Percentiles rank a stretch among this genome's conserved stretches.
phyloP scores from a whole-genome alignment of 2,888 invertebrate genomes.

The Pterobdella sp. region DNA sequence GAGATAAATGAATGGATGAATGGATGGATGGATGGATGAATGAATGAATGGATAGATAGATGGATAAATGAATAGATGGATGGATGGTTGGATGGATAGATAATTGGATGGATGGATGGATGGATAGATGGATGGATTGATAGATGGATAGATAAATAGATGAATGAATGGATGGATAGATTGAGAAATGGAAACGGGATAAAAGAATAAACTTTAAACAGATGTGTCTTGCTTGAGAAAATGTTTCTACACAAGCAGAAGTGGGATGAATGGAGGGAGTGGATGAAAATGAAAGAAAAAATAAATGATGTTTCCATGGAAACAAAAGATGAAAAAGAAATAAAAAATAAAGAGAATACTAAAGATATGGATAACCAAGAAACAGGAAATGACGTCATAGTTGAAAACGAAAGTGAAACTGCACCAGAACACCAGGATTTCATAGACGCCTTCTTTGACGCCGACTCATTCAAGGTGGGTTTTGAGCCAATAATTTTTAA shows the following conservation, averaged over 20 bases:
- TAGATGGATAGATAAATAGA: constrained; percentile 11
- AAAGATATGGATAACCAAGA: not conserved
- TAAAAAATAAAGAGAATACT: not conserved
- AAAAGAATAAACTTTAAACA: not conserved
- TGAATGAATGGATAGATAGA: no score
- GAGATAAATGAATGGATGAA: no score
- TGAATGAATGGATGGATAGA: constrained; percentile 8
- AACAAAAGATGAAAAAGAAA: not conserved
- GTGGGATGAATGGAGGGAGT: constrained; percentile 12
- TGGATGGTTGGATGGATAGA: constrained; percentile 6
- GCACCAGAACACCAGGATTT: not conserved
- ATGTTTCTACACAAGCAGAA: not conserved
- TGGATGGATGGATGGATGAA: no score
- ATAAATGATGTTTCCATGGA: not conserved
- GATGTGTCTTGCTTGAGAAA: not conserved
- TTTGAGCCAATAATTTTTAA: not conserved
- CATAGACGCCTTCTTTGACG: not conserved
- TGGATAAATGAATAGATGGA: constrained; percentile 5
- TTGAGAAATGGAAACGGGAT: not conserved
- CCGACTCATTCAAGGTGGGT: not conserved
- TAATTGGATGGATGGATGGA: not conserved
- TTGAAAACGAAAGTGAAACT: not conserved
- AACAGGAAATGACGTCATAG: not conserved
- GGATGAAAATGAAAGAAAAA: not conserved
- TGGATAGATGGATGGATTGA: not conserved